Evolutionary conservation across 2,113 vertebrate genomes (phyloP), one percentile per base, ranked within the genome.

Genomic region (Mesocricetus auratus): DNA sequence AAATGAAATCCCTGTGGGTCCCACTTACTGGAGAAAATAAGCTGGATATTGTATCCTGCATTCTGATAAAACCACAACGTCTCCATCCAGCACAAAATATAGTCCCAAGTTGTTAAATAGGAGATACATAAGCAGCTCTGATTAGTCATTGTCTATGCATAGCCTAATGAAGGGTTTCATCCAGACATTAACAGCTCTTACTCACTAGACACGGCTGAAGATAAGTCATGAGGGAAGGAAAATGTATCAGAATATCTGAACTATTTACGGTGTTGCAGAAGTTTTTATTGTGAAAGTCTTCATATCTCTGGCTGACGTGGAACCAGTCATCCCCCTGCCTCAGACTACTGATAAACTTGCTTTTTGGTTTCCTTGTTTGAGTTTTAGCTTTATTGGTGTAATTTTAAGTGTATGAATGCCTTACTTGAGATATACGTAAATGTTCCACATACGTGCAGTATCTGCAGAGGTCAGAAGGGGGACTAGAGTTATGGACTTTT

Each of bases 141-240:
- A 64, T 36, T 31, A 29, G 13, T 33, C 47, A 56, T 33, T 56
- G 19, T 53, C 22, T 71, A 3, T 50, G 66, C 31, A 69, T 1
- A 86, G 5, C 7, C 19, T 39, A 3, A 39, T 39, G 19, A 73
- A 56, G 15, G 2, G 4, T 74, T 74, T 60, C n/a, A 12, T 56
- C 15, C 50, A 73, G 9, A 24, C 53, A n/a, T 7, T 21, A 56
- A 58, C 15, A 89, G 16, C n/a, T 53, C 36, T 31, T 89, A 58
- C 45, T n/a, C 66, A 86, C 36, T 42, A 74, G 68, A 33, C 15
- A 6, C 5, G 9, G 8, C 36, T 42, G 3, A 15, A 39, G n/a
- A 33, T 73, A 42, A 42, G 24, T 22, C 4, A 0, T 11, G 33
- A 71, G 0, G 5, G n/a, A 7, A 31, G 5, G 16, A 31, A 31